Percentiles rank a stretch among this genome's conserved stretches.
Evolutionary conservation across 1,140 invertebrate genomes (phyloP).

Genomic region (Listronotus bonariensis): DNA sequence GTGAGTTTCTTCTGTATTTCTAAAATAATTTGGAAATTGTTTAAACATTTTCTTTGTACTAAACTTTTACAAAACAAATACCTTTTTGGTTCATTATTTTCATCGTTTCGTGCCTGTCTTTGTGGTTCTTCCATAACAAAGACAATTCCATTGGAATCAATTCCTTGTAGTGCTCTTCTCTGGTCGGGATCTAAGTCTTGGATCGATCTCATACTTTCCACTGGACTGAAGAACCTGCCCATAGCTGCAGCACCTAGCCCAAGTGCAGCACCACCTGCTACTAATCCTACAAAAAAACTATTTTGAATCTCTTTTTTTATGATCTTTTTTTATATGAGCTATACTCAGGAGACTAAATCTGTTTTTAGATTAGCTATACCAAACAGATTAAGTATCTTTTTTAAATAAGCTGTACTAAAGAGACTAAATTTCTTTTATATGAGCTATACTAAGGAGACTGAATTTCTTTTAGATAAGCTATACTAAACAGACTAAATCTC

Average conservation of each 20-base stretch:
- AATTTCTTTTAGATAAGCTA: too few relatives aligned
- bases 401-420: too few relatives aligned
- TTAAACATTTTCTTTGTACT: too few relatives aligned
- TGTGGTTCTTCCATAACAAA: constrained; percentile 46
- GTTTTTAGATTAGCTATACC: too few relatives aligned
- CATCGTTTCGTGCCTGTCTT: constrained; percentile 17
- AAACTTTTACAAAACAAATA: too few relatives aligned
- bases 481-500: too few relatives aligned
- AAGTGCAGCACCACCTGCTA: constrained; percentile 77
- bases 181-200: constrained; percentile 51
- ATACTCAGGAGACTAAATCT: too few relatives aligned
- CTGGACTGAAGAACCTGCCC: constrained; percentile 69
- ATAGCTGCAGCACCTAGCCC: constrained; percentile 78
- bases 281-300: constrained; percentile 64
- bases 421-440: too few relatives aligned
- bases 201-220: constrained; percentile 61
- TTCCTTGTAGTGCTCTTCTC: constrained; percentile 59
- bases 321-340: too few relatives aligned
- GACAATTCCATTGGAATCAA: constrained; percentile 48
- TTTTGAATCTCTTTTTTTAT: too few relatives aligned
- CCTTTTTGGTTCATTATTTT: neutral
- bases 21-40: neutral
- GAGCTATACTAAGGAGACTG: too few relatives aligned
- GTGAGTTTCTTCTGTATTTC: constrained; percentile 14
- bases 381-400: too few relatives aligned